A percentile compares a stretch with the other conserved stretches of the same genome.
These are phyloP conservation scores for Spea bombifrons DNA, from an alignment of 2,113 vertebrate species.

Conservation along the genomic window DNA sequence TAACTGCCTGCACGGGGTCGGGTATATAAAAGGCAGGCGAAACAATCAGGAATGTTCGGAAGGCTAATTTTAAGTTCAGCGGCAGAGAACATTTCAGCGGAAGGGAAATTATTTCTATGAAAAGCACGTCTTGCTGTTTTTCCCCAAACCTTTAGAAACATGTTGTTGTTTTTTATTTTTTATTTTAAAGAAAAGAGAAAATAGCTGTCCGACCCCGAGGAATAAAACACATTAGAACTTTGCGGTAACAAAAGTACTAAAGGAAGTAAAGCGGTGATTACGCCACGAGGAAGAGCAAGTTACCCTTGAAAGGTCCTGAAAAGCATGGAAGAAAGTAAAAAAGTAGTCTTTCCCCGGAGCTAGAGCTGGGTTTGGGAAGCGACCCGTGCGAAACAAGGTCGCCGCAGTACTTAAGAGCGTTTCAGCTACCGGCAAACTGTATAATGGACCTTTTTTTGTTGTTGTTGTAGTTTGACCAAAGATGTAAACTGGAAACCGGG, in stretches of 20 bases:
- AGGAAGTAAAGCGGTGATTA: background rate
- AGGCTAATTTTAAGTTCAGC: slow-evolving; percentile 5
- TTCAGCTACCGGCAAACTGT: background rate
- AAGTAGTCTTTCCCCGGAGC: background rate
- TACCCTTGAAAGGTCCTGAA: background rate
- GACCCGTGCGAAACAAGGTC: too few relatives aligned
- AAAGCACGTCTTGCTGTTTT: background rate
- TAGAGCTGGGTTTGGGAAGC: background rate
- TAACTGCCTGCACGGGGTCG: too few relatives aligned
- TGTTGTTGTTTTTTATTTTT: background rate
- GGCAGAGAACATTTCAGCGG: background rate
- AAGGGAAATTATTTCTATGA: background rate
- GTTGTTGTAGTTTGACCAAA: background rate
- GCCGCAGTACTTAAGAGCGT: too few relatives aligned
- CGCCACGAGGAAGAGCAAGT: background rate
- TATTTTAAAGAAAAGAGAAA: slow-evolving; percentile 3
- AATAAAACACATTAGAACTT: background rate
- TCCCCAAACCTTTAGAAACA: background rate
- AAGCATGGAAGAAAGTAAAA: background rate
- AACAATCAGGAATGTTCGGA: background rate
- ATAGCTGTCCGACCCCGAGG: background rate
- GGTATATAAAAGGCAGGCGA: too few relatives aligned
- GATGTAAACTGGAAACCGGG: background rate
- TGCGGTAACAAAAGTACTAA: background rate
- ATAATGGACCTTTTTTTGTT: background rate